Conservation (phyloP, 1,140 invertebrate genomes). For the Cydia splendana region DNA sequence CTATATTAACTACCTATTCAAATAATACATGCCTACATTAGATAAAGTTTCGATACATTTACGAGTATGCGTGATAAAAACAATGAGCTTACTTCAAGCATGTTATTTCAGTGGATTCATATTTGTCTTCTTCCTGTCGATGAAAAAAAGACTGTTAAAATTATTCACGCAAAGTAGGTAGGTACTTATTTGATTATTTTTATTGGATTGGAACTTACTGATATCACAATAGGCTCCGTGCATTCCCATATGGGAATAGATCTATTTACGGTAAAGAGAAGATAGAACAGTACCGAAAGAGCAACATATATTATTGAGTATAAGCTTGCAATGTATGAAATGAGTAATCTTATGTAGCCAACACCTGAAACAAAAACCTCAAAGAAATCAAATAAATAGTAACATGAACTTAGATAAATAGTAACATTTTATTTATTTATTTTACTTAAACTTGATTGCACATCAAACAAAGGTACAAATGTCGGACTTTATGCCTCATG, state of each 20-base stretch:
- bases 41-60: too few species aligned
- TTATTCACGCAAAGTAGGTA: neutral
- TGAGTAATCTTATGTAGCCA: constrained; percentile 80
- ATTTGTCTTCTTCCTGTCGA: neutral
- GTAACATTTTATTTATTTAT: too few species aligned
- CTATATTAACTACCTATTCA: neutral
- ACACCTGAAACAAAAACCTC: constrained; percentile 76
- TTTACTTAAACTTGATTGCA: too few species aligned
- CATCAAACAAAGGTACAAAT: too few species aligned
- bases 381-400: constrained; percentile 20
- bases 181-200: neutral
- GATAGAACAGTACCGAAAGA: constrained; percentile 73
- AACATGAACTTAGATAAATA: too few species aligned
- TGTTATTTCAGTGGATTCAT: neutral
- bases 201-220: constrained; percentile 54
- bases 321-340: constrained; percentile 73
- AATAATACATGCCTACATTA: neutral
- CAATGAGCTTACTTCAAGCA: constrained; percentile 75
- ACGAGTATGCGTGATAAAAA: neutral
- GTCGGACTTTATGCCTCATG: too few species aligned
- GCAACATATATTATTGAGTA: constrained; percentile 80
- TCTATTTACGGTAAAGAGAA: constrained; percentile 78
- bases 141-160: constrained; percentile 42
- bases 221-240: constrained; percentile 49
- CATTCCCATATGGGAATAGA: constrained; percentile 79